These are phyloP conservation scores for Drosophila vallismaia DNA, from an alignment of 2,888 invertebrate species.

Conservation along the genomic window DNA sequence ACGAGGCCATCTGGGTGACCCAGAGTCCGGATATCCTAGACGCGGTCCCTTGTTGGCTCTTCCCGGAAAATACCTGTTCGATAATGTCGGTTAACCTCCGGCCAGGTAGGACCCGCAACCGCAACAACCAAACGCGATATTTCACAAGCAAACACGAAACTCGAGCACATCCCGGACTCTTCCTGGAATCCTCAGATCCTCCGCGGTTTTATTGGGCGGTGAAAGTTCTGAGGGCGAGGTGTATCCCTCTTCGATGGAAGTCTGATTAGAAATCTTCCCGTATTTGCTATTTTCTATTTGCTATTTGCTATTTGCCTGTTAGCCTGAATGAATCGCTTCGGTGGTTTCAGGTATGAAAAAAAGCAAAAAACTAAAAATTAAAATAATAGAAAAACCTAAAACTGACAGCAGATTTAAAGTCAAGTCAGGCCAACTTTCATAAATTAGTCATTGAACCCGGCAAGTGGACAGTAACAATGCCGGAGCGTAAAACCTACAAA, in stretches of 20 bases:
- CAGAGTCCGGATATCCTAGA: conserved; percentile 30
- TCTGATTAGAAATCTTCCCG: conserved; percentile 24
- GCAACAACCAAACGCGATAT: conserved; percentile 59
- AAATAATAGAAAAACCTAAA: neutral
- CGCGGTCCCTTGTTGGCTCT: conserved; percentile 23
- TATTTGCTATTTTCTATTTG: conserved; percentile 21
- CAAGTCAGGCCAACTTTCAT: conserved; percentile 69
- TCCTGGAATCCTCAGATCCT: conserved; percentile 33
- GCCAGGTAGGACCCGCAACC: conserved; percentile 15
- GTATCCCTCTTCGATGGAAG: no score
- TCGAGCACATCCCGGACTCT: conserved; percentile 11
- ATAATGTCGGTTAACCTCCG: conserved; percentile 34
- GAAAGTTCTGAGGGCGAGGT: conserved; percentile 32
- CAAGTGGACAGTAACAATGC: conserved; percentile 33
- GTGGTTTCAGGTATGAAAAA: conserved; percentile 10
- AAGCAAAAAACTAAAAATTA: neutral
- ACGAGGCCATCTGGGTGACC: neutral
- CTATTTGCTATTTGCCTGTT: conserved; percentile 29
- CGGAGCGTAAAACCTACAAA: conserved; percentile 12
- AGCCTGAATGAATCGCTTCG: conserved; percentile 5
- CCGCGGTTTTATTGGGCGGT: conserved; percentile 20
- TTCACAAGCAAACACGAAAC: conserved; percentile 60
- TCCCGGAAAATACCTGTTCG: neutral
- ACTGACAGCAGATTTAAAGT: conserved; percentile 41
- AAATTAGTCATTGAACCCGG: conserved; percentile 77